phyloP scores from a whole-genome alignment of 2,797 vertebrate genomes.

The Bryconaethiops microstoma region DNA sequence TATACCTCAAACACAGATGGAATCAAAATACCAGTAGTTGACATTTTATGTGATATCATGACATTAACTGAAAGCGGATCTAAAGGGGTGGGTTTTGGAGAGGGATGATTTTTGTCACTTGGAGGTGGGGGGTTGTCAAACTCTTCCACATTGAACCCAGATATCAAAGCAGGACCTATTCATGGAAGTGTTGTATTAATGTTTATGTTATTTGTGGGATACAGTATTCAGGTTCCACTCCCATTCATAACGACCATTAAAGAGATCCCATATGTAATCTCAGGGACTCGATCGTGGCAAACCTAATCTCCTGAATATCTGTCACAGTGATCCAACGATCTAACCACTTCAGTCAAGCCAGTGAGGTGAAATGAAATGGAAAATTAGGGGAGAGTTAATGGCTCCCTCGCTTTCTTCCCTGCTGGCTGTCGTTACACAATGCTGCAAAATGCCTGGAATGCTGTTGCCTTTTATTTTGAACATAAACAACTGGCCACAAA shows the following conservation, averaged over 20 bases:
- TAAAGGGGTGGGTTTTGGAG: background rate
- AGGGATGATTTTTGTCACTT: too few species aligned
- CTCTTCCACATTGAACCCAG: too few species aligned
- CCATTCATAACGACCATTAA: background rate
- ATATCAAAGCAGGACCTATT: background rate
- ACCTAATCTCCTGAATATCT: background rate
- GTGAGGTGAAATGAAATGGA: slow-evolving; percentile 7
- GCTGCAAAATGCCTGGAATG: slow-evolving; percentile 54
- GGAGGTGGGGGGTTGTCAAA: too few species aligned
- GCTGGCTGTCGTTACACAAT: slow-evolving; percentile 34
- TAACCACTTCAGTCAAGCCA: background rate
- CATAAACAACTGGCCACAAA: slow-evolving; percentile 56
- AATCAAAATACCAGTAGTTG: background rate
- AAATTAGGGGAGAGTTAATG: slow-evolving; percentile 7
- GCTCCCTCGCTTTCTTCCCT: background rate
- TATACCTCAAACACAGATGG: background rate
- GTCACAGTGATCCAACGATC: background rate
- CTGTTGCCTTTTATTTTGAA: slow-evolving; percentile 49
- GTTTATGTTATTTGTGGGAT: background rate
- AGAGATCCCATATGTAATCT: background rate
- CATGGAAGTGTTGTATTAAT: too few species aligned
- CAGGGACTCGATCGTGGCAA: background rate
- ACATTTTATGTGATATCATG: background rate
- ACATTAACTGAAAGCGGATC: background rate
- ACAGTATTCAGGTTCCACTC: background rate